Conservation (phyloP, 2,797 vertebrate genomes). For the Danio jaintianensis region DNA sequence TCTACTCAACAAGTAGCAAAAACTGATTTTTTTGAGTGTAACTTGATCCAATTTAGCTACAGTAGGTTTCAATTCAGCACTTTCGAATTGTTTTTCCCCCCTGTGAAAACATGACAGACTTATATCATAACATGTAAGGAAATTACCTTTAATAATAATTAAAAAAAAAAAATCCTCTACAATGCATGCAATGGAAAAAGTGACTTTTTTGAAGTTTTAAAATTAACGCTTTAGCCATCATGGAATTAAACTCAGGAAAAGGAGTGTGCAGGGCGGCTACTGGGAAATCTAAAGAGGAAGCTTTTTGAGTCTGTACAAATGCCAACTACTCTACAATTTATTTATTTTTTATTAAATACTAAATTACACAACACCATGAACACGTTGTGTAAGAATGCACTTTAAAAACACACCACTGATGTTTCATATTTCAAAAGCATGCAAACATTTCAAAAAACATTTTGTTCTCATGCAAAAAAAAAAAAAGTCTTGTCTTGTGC, state of each 20-base stretch:
- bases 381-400: neutral
- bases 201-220: slow-evolving; percentile 13
- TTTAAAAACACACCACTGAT: neutral
- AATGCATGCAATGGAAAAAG: slow-evolving; percentile 36
- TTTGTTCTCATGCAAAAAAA: slow-evolving; percentile 2
- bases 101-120: neutral
- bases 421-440: slow-evolving; percentile 4
- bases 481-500: slow-evolving; percentile 9
- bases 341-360: neutral
- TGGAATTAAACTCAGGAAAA: slow-evolving; percentile 37
- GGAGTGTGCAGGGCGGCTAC: neutral
- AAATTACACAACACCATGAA: neutral
- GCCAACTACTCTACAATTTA: neutral
- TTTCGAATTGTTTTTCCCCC: neutral
- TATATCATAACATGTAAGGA: slow-evolving; percentile 12
- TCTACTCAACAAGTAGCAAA: too few relatives aligned
- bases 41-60: too few relatives aligned
- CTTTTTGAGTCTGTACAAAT: neutral
- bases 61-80: neutral
- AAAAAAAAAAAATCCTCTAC: neutral
- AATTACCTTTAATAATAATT: slow-evolving; percentile 1
- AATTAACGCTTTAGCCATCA: slow-evolving; percentile 1
- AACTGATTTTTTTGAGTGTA: too few relatives aligned
- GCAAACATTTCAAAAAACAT: neutral
- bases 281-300: slow-evolving; percentile 21